Evolutionary conservation across 2,113 vertebrate genomes (phyloP).

Genomic region (Muscicapa adusta): DNA sequence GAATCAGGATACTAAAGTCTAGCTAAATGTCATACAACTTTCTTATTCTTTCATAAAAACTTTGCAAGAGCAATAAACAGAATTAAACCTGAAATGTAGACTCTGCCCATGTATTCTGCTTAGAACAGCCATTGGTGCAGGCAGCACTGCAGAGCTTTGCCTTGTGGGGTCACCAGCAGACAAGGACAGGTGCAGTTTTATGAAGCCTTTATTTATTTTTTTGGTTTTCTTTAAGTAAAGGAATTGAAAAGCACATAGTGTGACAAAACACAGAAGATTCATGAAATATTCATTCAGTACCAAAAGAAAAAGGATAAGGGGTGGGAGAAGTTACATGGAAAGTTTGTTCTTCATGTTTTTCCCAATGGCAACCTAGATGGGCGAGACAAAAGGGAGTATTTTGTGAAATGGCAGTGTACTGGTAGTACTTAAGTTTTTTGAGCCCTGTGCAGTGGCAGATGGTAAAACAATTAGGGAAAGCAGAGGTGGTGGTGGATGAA

Average conservation of each 20-base stretch:
- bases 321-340: not conserved
- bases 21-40: not conserved
- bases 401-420: not conserved
- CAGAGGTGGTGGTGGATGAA: not conserved
- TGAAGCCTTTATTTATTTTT: slow-evolving; percentile 38
- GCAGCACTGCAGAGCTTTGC: not conserved
- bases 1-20: not conserved
- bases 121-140: not conserved
- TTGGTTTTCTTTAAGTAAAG: not conserved
- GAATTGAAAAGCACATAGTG: not conserved
- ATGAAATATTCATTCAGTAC: not conserved
- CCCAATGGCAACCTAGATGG: not conserved
- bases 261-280: not conserved
- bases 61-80: not conserved
- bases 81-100: accelerated
- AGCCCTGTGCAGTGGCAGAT: not conserved
- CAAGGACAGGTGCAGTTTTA: not conserved
- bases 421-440: not conserved
- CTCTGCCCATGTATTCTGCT: not conserved
- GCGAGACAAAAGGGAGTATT: not conserved
- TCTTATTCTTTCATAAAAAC: not conserved
- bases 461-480: not conserved
- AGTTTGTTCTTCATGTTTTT: not conserved
- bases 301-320: not conserved
- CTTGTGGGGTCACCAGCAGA: not conserved